Percentiles rank a stretch among this genome's conserved stretches.
Conservation (phyloP, 2,113 vertebrate genomes). For the Anolis sagrei region DNA sequence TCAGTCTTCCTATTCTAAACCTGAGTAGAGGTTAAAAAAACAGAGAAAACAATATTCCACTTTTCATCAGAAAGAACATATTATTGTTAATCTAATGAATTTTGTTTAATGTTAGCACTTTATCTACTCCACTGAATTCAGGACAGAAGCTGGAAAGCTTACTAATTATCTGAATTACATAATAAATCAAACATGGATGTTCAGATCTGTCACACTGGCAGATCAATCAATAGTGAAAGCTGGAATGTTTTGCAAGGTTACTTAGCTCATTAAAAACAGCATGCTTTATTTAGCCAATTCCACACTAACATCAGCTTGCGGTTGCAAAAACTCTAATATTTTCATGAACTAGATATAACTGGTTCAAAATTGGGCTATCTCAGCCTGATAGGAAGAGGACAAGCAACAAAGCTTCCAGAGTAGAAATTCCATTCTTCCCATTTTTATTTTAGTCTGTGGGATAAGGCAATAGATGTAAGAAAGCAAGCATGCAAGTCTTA, state of each 20-base stretch:
- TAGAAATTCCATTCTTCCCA: not conserved
- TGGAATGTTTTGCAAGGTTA: not conserved
- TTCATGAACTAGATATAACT: not conserved
- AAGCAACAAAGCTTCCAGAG: not conserved
- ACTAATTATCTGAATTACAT: not conserved
- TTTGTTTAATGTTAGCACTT: not conserved
- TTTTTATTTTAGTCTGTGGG: not conserved
- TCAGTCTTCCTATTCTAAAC: too few species aligned
- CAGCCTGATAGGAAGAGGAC: not conserved
- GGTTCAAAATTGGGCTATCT: not conserved
- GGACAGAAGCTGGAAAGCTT: not conserved
- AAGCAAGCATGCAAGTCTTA: not conserved
- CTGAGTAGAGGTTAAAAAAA: too few species aligned
- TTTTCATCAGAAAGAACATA: not conserved
- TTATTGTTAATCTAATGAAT: not conserved
- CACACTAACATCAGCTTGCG: not conserved
- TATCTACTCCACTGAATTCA: not conserved
- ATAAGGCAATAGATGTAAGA: not conserved
- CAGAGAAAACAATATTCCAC: not conserved
- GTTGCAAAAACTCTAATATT: not conserved
- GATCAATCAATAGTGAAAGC: not conserved
- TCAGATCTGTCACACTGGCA: not conserved
- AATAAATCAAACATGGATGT: not conserved
- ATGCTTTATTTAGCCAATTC: not conserved
- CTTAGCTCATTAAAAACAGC: not conserved